phyloP scores from a whole-genome alignment of 2,888 invertebrate species.

The Agriopis marginaria region DNA sequence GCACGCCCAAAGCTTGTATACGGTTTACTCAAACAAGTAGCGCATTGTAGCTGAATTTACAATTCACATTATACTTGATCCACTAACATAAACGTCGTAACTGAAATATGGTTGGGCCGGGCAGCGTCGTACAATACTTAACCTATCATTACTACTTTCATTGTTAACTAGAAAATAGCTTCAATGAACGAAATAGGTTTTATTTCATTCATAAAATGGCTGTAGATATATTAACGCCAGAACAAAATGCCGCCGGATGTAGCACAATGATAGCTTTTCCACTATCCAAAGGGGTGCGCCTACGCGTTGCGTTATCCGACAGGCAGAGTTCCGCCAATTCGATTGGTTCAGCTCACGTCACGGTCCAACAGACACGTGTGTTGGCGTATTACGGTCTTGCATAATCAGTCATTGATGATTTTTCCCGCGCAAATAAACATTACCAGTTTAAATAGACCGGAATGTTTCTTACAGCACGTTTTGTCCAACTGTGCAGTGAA shows the following conservation, averaged over 20 bases:
- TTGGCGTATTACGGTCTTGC: constrained; percentile 66
- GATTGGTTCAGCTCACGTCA: constrained; percentile 67
- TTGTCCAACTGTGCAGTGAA: constrained; percentile 38
- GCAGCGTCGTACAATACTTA: constrained; percentile 32
- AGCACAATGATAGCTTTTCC: constrained; percentile 66
- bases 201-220: constrained; percentile 41
- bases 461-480: constrained; percentile 40
- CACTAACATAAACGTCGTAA: constrained; percentile 26
- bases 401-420: constrained; percentile 72
- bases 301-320: constrained; percentile 77
- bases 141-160: constrained; percentile 29
- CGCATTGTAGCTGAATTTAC: constrained; percentile 26
- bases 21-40: constrained; percentile 24
- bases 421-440: constrained; percentile 65
- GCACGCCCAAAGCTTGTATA: constrained; percentile 22
- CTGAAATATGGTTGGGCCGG: constrained; percentile 38
- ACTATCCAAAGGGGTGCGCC: constrained; percentile 73
- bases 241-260: constrained; percentile 60
- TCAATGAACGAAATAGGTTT: constrained; percentile 36
- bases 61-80: constrained; percentile 28
- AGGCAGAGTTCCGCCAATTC: constrained; percentile 80
- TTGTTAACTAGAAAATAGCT: constrained; percentile 39
- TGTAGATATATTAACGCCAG: constrained; percentile 46
- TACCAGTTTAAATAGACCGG: constrained; percentile 51
- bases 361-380: constrained; percentile 72